A percentile compares a stretch with the other conserved stretches of the same genome.
These are phyloP conservation scores for Eupithecia dodoneata DNA, from an alignment of 2,888 invertebrate genomes.

Conservation along the genomic window DNA sequence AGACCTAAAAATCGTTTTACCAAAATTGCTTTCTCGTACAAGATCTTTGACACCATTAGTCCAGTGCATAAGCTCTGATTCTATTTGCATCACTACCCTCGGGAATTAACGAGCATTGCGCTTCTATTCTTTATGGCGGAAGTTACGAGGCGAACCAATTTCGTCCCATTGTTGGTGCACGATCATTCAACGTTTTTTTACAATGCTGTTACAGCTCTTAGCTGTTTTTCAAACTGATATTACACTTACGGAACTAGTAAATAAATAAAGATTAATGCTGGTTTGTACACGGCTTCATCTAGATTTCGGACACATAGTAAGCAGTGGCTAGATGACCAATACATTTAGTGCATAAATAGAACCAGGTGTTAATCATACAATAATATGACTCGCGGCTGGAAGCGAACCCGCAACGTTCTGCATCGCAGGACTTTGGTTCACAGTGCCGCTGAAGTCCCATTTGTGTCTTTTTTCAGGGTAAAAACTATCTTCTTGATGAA, in stretches of 20 bases:
- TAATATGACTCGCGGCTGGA: not conserved
- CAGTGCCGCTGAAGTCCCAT: not conserved
- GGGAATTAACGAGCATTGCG: slow-evolving; percentile 42
- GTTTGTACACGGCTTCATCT: not conserved
- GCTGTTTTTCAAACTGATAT: not conserved
- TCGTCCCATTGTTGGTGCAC: slow-evolving; percentile 28
- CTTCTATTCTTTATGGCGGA: slow-evolving; percentile 31
- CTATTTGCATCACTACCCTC: not conserved
- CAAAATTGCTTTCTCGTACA: not conserved
- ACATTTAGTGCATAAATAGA: not conserved
- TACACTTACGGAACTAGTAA: not conserved
- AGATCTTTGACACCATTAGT: not conserved
- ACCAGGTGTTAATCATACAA: not conserved
- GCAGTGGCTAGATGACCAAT: not conserved
- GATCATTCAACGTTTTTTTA: slow-evolving; percentile 22
- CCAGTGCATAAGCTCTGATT: not conserved
- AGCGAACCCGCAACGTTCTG: not conserved
- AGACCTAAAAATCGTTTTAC: not conserved
- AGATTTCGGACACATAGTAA: not conserved
- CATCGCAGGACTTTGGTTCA: not conserved
- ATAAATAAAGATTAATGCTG: not conserved
- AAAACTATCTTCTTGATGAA: not conserved
- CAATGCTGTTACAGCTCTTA: not conserved
- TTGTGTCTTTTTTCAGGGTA: not conserved
- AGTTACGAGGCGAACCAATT: slow-evolving; percentile 31